Evolutionary conservation across 2,888 invertebrate genomes (phyloP).

Genomic region (Apamea epomidion): DNA sequence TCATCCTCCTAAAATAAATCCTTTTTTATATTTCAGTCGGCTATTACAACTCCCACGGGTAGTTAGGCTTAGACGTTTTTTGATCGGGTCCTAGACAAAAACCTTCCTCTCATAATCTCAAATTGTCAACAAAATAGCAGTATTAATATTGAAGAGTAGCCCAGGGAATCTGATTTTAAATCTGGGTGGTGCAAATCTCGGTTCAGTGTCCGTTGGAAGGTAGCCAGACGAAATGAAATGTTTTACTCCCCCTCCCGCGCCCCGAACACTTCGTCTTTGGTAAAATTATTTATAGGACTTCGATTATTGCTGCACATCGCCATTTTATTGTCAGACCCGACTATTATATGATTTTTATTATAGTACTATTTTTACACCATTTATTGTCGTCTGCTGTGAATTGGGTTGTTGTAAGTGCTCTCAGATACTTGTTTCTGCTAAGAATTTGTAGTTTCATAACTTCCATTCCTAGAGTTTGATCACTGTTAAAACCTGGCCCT

Average conservation of each 20-base stretch:
- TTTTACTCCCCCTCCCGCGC: slow-evolving; percentile 8
- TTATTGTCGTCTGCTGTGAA: slow-evolving; percentile 37
- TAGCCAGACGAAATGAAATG: slow-evolving; percentile 63
- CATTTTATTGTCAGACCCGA: slow-evolving; percentile 58
- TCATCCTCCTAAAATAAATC: neutral
- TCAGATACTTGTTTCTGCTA: neutral
- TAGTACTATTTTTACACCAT: slow-evolving; percentile 47
- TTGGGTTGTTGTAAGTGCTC: neutral
- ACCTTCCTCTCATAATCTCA: neutral
- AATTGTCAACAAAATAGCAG: slow-evolving; percentile 12
- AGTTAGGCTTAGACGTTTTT: slow-evolving; percentile 1
- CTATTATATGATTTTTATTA: slow-evolving; percentile 58
- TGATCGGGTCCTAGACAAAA: neutral
- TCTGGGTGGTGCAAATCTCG: slow-evolving; percentile 57
- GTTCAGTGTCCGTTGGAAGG: slow-evolving; percentile 63
- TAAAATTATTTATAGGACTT: slow-evolving; percentile 65
- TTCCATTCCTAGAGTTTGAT: neutral
- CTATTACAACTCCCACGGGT: slow-evolving; percentile 4
- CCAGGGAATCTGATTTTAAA: slow-evolving; percentile 49
- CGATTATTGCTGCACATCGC: slow-evolving; percentile 56
- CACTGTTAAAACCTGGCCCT: no score
- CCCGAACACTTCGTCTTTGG: slow-evolving; percentile 51
- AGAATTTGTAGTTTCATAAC: neutral
- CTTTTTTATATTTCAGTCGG: no score
- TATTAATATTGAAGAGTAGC: slow-evolving; percentile 38